These are phyloP conservation scores for Bombus waltoni DNA, from an alignment of 1,140 invertebrate species.

Conservation along the genomic window DNA sequence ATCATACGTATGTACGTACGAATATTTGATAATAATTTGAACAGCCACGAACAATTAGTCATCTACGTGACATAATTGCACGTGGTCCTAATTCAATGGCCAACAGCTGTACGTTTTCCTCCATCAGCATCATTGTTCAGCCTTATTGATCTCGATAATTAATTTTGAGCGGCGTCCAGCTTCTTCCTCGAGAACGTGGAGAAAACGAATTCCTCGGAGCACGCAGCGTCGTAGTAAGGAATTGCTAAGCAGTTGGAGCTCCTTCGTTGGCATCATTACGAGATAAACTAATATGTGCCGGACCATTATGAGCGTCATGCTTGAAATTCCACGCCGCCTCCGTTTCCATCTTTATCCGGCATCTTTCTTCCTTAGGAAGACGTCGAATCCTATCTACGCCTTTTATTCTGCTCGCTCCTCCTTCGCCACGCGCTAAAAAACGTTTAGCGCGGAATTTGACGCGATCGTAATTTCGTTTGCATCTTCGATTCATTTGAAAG, in stretches of 20 bases:
- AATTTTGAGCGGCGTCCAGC: constrained; percentile 15
- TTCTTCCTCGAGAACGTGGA: not conserved
- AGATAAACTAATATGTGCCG: constrained; percentile 48
- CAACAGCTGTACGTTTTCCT: not conserved
- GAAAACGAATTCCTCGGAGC: constrained; percentile 20
- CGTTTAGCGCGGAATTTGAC: not conserved
- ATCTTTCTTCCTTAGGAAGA: not conserved
- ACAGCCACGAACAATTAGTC: not conserved
- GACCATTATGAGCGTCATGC: constrained; percentile 39
- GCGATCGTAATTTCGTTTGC: not conserved
- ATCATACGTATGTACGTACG: no score
- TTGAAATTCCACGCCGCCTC: constrained; percentile 37
- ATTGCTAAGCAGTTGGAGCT: constrained; percentile 3
- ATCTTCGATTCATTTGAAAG: no score
- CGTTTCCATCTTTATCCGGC: constrained; percentile 1
- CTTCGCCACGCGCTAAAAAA: no score
- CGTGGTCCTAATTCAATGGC: not conserved
- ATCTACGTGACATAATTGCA: not conserved
- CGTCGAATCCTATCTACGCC: not conserved
- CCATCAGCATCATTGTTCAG: not conserved
- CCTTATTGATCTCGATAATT: constrained; percentile 24
- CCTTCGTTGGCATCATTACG: constrained; percentile 45
- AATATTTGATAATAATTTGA: not conserved
- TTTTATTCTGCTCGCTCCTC: not conserved
- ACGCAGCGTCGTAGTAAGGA: not conserved